These are phyloP conservation scores for Hestina assimilis DNA, from an alignment of 1,140 invertebrate species.

Conservation along the genomic window DNA sequence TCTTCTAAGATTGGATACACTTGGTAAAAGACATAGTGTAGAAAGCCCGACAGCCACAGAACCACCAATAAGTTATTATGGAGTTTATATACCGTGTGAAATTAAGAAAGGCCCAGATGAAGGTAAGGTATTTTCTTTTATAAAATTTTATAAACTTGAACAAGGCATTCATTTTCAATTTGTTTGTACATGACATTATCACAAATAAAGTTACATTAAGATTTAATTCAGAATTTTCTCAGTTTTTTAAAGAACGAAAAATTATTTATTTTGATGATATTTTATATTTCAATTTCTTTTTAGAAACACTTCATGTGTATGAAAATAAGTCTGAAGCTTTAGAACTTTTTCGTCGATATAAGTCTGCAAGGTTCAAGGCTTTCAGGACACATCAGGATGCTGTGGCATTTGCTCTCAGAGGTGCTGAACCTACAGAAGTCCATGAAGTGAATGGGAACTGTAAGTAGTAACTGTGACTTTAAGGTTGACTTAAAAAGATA, in stretches of 20 bases:
- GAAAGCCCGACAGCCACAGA: slow-evolving; percentile 53
- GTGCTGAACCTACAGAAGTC: slow-evolving; percentile 58
- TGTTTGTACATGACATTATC: too few relatives aligned
- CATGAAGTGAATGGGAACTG: slow-evolving; percentile 62
- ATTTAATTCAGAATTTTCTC: too few relatives aligned
- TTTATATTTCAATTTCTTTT: slow-evolving; percentile 15
- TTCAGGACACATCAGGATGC: slow-evolving; percentile 86
- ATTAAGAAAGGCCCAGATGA: slow-evolving; percentile 73
- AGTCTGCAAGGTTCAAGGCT: slow-evolving; percentile 87
- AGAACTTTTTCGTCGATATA: slow-evolving; percentile 84
- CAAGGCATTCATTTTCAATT: too few relatives aligned
- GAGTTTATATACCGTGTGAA: slow-evolving; percentile 76
- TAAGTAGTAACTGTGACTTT: slow-evolving; percentile 33
- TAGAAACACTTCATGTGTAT: slow-evolving; percentile 81
- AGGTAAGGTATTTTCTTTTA: slow-evolving; percentile 43
- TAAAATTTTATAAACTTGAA: too few relatives aligned
- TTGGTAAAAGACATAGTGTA: slow-evolving; percentile 48
- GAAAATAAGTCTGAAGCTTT: slow-evolving; percentile 85
- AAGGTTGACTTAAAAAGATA: too few relatives aligned
- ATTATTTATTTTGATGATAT: neutral
- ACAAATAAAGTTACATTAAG: too few relatives aligned
- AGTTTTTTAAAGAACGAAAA: too few relatives aligned
- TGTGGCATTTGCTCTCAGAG: slow-evolving; percentile 81
- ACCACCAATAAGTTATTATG: slow-evolving; percentile 63
- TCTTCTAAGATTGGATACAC: slow-evolving; percentile 52